Percentiles rank a stretch among this genome's conserved stretches.
Evolutionary conservation across 2,113 vertebrate genomes (phyloP).

Genomic region (Alexandromys fortis): DNA sequence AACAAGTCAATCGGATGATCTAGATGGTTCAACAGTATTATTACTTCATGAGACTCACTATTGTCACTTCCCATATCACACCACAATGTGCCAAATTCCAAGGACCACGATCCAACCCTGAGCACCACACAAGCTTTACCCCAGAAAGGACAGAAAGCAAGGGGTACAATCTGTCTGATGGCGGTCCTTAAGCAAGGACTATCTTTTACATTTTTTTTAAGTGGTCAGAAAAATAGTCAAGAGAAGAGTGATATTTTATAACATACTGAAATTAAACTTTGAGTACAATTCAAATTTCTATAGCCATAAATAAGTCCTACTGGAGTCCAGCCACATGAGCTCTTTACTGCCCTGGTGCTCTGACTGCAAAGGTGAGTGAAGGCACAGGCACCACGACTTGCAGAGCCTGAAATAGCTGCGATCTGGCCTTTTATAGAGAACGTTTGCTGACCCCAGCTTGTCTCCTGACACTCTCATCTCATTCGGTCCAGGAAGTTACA

Average conservation of each 20-base stretch:
- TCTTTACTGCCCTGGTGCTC: background rate
- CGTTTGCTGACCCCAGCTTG: background rate
- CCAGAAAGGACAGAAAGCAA: background rate
- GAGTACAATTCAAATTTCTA: background rate
- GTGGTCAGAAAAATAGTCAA: background rate
- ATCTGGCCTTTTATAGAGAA: background rate
- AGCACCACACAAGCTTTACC: background rate
- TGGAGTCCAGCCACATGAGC: background rate
- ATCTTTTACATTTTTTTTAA: background rate
- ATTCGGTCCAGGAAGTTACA: constrained; percentile 13
- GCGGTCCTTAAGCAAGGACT: background rate
- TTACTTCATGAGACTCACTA: background rate
- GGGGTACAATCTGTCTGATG: accelerated
- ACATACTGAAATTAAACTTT: background rate
- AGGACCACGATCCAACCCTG: background rate
- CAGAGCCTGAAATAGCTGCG: background rate
- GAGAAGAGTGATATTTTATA: background rate
- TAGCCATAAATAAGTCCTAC: background rate
- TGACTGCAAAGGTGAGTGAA: background rate
- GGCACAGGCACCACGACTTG: background rate
- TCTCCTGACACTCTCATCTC: background rate
- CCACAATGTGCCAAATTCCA: background rate
- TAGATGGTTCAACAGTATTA: background rate
- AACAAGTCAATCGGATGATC: background rate
- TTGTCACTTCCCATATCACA: background rate